These are phyloP conservation scores for Tangara arthus DNA, from an alignment of 2,797 vertebrate species.

Conservation along the genomic window DNA sequence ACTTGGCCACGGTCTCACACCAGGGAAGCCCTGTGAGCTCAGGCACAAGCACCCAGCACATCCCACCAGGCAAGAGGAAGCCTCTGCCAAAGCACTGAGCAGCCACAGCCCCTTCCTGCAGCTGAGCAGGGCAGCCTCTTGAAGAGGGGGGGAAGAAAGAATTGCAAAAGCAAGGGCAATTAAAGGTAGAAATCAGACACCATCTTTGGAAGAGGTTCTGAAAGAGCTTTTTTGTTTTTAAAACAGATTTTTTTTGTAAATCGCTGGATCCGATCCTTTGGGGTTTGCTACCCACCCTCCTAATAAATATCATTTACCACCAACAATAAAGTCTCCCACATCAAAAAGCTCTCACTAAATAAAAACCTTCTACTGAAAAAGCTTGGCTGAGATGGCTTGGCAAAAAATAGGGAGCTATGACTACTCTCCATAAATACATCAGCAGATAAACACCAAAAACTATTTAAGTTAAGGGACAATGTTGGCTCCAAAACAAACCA, in stretches of 20 bases:
- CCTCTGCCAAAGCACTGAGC: background rate
- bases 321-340: conserved; percentile 60
- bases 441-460: conserved; percentile 54
- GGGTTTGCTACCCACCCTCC: conserved; percentile 44
- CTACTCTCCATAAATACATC: conserved; percentile 63
- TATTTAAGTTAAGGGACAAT: conserved; percentile 66
- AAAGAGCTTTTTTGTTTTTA: conserved; percentile 34
- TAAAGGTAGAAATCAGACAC: conserved; percentile 42
- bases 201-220: conserved; percentile 35
- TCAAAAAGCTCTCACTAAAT: conserved; percentile 61
- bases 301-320: conserved; percentile 65
- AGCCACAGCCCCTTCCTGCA: background rate
- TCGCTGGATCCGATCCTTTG: background rate
- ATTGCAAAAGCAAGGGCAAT: background rate
- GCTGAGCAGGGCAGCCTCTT: background rate
- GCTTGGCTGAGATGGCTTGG: conserved; percentile 35
- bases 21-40: background rate
- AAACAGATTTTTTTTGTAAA: background rate
- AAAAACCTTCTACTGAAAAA: conserved; percentile 57
- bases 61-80: rapidly evolving
- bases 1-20: rapidly evolving
- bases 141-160: background rate
- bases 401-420: conserved; percentile 54
- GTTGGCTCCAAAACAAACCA: conserved; percentile 58
- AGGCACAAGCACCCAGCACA: background rate